Base-by-base conservation (phyloP, 2,113 vertebrate species). In the Garra rufa region DNA sequence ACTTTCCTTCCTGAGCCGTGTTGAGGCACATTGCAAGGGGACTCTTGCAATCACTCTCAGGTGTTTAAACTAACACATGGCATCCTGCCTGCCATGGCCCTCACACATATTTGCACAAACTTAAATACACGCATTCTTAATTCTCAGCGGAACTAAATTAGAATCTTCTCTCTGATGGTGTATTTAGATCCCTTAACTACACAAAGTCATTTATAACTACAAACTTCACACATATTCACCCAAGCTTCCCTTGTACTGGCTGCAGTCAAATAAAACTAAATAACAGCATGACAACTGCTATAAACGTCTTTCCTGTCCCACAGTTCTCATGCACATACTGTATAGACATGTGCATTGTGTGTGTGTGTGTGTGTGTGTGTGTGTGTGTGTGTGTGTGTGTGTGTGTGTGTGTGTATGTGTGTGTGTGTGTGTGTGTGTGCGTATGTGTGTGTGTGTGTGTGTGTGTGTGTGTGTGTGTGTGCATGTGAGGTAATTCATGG, bases 1-100 rank as follows among this genome's bases (percentile, higher is more conserved):
- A 26, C 46, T 82, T 90, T 88, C 89, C 89, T 90, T 90, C 85
- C 88, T 81, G 57, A 61, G 59, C 82, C 19, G 71, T 87, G 78
- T 73, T 41, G 50, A 61, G 55, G 87, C 81, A 84, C 85, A 89
- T 71, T 13, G 77, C 89, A 74, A 89, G 86, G 89, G 83, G 87
- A 38, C 80, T n/a, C 44, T 78, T 75, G 84, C 81, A 19, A 50
- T 82, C 48, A 73, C 81, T 86, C 89, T 88, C 81, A 24, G 84
- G 83, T 88, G 87, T 89, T 90, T 87, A 77, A 84, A 87, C 89
- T 92, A 90, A 92, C 89, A 88, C 82, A 59, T 65, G 30, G 81
- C 61, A 79, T 87, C 87, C 86, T 90, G 86, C 89, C 87, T 87
- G 86, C 77, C 38, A 76, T 88, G 87, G 43, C 38, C 17, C 57